These are phyloP conservation scores for Stigmatopora nigra DNA, from an alignment of 2,113 vertebrate species.

Conservation along the genomic window DNA sequence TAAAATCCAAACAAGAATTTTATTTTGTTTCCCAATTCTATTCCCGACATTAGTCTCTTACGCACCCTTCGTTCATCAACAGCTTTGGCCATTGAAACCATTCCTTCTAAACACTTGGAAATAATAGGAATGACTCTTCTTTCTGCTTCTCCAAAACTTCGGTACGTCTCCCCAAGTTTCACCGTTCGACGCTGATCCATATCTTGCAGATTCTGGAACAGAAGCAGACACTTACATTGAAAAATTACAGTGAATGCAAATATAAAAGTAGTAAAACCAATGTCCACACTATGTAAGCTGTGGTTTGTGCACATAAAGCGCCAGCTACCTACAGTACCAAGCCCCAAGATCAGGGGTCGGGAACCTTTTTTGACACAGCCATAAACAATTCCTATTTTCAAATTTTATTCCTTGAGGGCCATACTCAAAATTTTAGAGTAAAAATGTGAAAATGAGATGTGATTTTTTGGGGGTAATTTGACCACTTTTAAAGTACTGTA, in stretches of 20 bases:
- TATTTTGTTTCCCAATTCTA: background rate
- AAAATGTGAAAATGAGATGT: too few relatives aligned
- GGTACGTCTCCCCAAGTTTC: constrained; percentile 92
- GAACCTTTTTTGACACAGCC: too few relatives aligned
- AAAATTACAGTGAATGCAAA: background rate
- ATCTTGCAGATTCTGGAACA: constrained; percentile 86
- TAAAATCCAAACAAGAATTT: background rate
- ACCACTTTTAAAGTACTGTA: too few relatives aligned
- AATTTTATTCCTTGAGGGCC: too few relatives aligned
- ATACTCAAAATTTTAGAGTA: too few relatives aligned
- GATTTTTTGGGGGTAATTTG: too few relatives aligned
- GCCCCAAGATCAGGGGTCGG: too few relatives aligned
- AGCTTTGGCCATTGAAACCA: constrained; percentile 93
- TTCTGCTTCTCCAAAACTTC: constrained; percentile 92
- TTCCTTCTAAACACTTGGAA: constrained; percentile 95
- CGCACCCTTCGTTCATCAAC: constrained; percentile 87
- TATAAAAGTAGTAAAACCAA: background rate
- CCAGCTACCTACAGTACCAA: background rate
- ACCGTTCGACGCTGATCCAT: constrained; percentile 93
- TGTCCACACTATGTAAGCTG: background rate
- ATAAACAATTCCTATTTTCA: too few relatives aligned
- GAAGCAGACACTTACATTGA: background rate
- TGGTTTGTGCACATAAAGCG: background rate
- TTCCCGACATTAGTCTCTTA: background rate
- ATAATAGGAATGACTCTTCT: constrained; percentile 91